Percentiles rank a stretch among this genome's conserved stretches.
Conservation (phyloP, 2,113 vertebrate genomes). For the Tretioscincus oriximinensis region DNA sequence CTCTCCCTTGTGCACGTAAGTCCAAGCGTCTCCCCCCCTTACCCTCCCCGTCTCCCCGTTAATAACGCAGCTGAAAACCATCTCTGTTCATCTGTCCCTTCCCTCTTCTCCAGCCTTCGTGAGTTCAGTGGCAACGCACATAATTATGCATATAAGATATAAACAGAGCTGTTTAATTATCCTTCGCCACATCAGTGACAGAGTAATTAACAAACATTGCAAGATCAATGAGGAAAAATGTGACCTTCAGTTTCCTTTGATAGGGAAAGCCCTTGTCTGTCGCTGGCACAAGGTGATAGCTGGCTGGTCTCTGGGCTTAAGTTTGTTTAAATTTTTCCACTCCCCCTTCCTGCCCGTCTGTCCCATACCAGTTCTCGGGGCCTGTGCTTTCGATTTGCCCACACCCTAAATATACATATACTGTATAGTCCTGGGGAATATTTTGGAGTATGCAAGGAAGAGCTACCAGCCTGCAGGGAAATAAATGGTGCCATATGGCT, state of each 20-base stretch:
- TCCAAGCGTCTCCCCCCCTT: slow-evolving; percentile 51
- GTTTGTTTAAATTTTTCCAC: slow-evolving; percentile 58
- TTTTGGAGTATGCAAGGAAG: not conserved
- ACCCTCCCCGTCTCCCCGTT: slow-evolving; percentile 42
- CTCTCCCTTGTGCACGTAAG: slow-evolving; percentile 53
- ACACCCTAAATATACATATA: not conserved
- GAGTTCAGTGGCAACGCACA: slow-evolving; percentile 94
- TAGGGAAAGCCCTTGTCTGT: slow-evolving; percentile 80
- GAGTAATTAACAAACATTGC: slow-evolving; percentile 99
- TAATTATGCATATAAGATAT: slow-evolving; percentile 99
- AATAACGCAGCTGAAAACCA: slow-evolving; percentile 68
- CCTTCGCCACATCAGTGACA: slow-evolving; percentile 99
- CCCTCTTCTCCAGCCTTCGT: slow-evolving; percentile 83
- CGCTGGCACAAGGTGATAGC: slow-evolving; percentile 80
- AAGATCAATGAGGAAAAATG: slow-evolving; percentile 99
- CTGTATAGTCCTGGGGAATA: not conserved
- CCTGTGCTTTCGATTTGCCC: not conserved
- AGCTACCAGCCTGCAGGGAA: not conserved
- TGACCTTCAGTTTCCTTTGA: slow-evolving; percentile 95
- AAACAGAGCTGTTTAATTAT: slow-evolving; percentile 99
- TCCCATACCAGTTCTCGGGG: not conserved
- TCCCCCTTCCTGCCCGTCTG: not conserved
- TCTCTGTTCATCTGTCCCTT: slow-evolving; percentile 68
- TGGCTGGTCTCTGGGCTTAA: slow-evolving; percentile 60
- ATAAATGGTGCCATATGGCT: slow-evolving; percentile 9